Evolutionary conservation across 1,140 invertebrate genomes (phyloP), one percentile per base, ranked within the genome.

Genomic region (Calycopis cecrops): DNA sequence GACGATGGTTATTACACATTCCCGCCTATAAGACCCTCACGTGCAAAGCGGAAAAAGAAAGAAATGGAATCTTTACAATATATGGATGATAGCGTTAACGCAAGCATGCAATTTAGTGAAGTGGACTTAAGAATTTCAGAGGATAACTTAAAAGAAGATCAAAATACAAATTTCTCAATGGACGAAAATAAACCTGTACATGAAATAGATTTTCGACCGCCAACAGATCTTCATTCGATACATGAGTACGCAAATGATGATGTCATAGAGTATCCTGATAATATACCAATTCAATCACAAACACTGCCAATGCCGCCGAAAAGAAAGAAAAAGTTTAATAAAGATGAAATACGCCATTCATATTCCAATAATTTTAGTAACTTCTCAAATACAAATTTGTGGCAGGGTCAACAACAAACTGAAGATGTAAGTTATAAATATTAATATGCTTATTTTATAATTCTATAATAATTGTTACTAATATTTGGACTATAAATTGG

Each of bases 1-100:
- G 87, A 88, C 63, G 86, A 89, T 62, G 85, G 85, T 38, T 89
- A 88, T 69, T 88, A 88, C 49, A 89, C 87, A 62, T 88, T 87
- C 66, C 88, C 88, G 18, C 88, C 88, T 8, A 79, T 88, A 1
- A 66, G 88, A 52, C 87, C 88, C 21, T 87, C 83, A 4, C 73
- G 87, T 65, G 82, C 82, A 34, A 88, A 86, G 57, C 78, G 85
- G 71, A 81, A 79, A 79, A 89, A 87, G 67, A 85, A 81, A 54
- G 81, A 81, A 57, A 59, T 63, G n/a, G 79, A 83, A 60, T 61
- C 67, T 9, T 76, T 81, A 35, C 68, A 79, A 55, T 84, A 79
- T 54, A 85, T 87, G 17, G 84, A 87, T 53, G 79, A 84, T 12
- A 85, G 77, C 68, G 62, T 75, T 11, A 79, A 75, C 60, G 73